Percentiles rank a stretch among this genome's conserved stretches.
phyloP scores from a whole-genome alignment of 1,140 invertebrate species.

The Ericerus pela region DNA sequence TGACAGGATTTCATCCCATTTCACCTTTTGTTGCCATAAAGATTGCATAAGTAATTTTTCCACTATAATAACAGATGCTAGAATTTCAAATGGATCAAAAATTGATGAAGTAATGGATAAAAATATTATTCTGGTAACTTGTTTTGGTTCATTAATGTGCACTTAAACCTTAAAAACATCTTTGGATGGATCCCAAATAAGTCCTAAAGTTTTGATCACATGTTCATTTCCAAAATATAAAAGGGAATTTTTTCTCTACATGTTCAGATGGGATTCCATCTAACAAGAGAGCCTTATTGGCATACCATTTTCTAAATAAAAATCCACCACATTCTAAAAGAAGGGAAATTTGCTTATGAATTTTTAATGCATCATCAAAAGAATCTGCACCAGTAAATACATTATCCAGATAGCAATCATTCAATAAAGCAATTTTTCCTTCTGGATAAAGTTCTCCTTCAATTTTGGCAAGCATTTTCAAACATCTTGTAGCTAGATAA shows the following conservation, averaged over 20 bases:
- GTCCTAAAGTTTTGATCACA: not conserved
- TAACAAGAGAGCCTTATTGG: not conserved
- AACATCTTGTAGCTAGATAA: conserved; percentile 26
- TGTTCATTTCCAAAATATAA: not conserved
- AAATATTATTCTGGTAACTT: conserved; percentile 5
- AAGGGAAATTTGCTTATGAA: not conserved
- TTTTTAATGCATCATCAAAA: not conserved
- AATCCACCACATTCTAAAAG: not conserved
- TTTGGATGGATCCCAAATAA: not conserved
- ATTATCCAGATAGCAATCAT: conserved; percentile 2
- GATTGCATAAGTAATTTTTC: conserved; percentile 20
- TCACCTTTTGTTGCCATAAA: conserved; percentile 8
- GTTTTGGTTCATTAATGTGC: not conserved
- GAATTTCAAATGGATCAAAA: conserved; percentile 18
- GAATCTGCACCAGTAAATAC: not conserved
- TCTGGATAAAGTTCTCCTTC: not conserved
- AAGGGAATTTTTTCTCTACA: not conserved
- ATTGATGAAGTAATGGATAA: conserved; percentile 14
- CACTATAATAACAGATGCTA: conserved; percentile 10
- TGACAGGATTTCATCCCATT: conserved; percentile 15
- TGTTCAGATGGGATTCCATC: not conserved
- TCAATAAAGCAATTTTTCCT: not conserved
- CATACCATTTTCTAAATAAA: not conserved
- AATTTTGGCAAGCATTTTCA: conserved; percentile 29
- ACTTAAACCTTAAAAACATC: not conserved